phyloP scores from a whole-genome alignment of 2,797 vertebrate species.

The Enteromius paludinosus region DNA sequence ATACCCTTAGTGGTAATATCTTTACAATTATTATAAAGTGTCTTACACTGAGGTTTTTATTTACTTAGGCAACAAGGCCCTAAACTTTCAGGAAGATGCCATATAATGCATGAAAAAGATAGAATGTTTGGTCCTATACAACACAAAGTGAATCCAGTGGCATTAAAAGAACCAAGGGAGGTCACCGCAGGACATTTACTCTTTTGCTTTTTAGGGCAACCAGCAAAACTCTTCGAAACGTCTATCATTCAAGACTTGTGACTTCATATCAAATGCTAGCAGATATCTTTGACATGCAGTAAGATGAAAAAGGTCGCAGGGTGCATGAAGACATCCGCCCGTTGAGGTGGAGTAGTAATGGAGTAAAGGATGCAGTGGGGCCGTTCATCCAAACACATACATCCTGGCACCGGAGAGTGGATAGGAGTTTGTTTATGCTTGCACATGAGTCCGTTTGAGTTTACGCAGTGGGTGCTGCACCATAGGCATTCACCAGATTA shows the following conservation, averaged over 20 bases:
- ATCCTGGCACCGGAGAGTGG: constrained; percentile 2
- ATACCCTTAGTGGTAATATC: neutral
- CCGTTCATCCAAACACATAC: neutral
- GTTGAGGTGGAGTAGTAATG: neutral
- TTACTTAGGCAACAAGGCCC: neutral
- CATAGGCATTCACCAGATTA: constrained; percentile 56
- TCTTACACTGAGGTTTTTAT: neutral
- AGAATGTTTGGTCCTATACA: constrained; percentile 27
- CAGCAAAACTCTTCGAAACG: constrained; percentile 34
- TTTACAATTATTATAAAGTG: constrained; percentile 2
- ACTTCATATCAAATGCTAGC: constrained; percentile 33
- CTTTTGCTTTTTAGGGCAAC: constrained; percentile 31
- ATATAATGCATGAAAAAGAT: constrained; percentile 46
- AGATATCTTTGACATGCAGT: constrained; percentile 17
- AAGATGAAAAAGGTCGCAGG: neutral
- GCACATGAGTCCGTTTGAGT: constrained; percentile 24
- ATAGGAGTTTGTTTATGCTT: constrained; percentile 48
- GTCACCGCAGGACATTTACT: constrained; percentile 3
- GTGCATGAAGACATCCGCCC: neutral
- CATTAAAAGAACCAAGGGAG: neutral
- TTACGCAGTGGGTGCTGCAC: constrained; percentile 53
- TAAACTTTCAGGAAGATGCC: constrained; percentile 24
- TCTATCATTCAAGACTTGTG: neutral
- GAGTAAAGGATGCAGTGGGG: constrained; percentile 3
- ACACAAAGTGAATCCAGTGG: constrained; percentile 21